Conservation (phyloP, 2,113 vertebrate species). For the Balaenoptera acutorostrata region DNA sequence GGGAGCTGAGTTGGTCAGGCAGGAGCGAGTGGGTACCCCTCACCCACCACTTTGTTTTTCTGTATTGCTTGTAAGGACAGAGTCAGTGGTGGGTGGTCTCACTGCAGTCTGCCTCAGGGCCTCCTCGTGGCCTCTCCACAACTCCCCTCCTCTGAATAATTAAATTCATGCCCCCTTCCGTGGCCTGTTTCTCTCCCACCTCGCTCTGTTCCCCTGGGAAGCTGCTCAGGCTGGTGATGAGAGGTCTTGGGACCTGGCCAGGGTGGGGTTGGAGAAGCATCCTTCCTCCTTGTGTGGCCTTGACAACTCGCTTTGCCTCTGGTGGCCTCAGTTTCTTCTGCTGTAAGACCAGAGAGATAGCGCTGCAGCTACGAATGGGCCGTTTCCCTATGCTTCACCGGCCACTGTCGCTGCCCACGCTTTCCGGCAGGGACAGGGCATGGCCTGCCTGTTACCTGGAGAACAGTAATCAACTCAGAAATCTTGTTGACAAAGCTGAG, state of each 20-base stretch:
- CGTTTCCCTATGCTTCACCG: neutral
- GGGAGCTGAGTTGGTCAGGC: neutral
- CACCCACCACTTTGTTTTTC: neutral
- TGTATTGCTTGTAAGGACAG: neutral
- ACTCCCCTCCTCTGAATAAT: neutral
- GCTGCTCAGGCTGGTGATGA: neutral
- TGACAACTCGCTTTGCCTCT: neutral
- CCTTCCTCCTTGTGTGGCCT: neutral
- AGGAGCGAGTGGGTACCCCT: neutral
- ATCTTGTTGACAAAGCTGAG: slow-evolving; percentile 69
- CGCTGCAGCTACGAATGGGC: neutral
- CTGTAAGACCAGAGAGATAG: neutral
- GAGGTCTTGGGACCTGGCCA: neutral
- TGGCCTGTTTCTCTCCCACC: neutral
- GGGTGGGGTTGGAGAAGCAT: neutral
- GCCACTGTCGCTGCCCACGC: neutral
- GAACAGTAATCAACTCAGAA: slow-evolving; percentile 44
- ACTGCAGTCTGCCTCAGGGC: neutral
- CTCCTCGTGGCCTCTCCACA: neutral
- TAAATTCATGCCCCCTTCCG: neutral
- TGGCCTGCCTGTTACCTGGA: slow-evolving; percentile 33
- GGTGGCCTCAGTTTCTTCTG: neutral
- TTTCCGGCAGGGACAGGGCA: neutral
- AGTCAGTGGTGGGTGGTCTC: neutral
- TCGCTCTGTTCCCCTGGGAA: neutral